A percentile compares a stretch with the other conserved stretches of the same genome.
Conservation (phyloP, 2,113 vertebrate species). For the Patagioenas fasciata region DNA sequence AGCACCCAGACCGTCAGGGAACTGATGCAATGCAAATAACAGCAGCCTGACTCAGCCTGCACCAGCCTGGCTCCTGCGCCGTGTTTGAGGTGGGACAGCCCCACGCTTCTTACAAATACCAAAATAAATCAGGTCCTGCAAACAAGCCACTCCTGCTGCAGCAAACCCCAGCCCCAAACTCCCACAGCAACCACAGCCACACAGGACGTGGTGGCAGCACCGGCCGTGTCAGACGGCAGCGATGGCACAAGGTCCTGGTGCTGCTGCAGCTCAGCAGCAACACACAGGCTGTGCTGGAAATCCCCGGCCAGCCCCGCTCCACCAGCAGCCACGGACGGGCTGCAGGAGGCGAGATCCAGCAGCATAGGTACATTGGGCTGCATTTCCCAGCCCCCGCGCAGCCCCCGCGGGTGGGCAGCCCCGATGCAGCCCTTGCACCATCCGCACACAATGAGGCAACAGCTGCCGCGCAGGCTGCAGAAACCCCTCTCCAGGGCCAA, state of each 20-base stretch:
- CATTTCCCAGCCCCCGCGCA: accelerated
- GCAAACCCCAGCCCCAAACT: neutral
- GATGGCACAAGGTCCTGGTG: accelerated
- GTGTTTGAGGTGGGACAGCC: neutral
- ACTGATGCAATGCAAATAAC: neutral
- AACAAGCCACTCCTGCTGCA: neutral
- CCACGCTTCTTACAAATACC: neutral
- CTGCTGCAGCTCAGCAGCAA: accelerated
- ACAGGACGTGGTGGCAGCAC: accelerated
- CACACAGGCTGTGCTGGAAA: neutral
- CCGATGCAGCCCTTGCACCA: neutral
- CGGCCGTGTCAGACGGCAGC: accelerated
- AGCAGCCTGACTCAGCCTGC: slow-evolving; percentile 41
- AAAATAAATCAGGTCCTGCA: neutral
- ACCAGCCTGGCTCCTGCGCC: neutral
- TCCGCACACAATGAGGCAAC: neutral
- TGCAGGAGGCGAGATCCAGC: neutral
- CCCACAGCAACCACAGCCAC: accelerated
- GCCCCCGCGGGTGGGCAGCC: neutral
- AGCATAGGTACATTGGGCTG: accelerated
- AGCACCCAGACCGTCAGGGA: neutral
- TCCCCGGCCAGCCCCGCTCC: neutral
- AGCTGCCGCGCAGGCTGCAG: accelerated
- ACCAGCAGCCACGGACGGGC: accelerated
- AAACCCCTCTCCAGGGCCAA: neutral